Conservation (phyloP, 2,888 invertebrate species). For the Synanthedon formicaeformis region DNA sequence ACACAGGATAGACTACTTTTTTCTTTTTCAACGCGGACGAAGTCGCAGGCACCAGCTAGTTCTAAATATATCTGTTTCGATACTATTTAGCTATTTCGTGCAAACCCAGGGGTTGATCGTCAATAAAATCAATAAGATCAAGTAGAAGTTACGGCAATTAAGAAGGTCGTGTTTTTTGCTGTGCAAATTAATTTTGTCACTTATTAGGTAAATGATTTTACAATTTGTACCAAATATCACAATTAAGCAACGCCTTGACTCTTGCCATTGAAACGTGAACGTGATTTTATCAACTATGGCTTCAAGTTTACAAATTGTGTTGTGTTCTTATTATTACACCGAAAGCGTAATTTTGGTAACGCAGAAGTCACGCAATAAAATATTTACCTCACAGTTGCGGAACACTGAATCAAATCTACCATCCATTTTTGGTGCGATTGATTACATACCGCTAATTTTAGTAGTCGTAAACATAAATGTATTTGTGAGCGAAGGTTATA, state of each 20-base stretch:
- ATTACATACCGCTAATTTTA: background rate
- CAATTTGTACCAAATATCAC: no score
- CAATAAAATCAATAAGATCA: no score
- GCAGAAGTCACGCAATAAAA: background rate
- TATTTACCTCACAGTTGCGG: background rate
- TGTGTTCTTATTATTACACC: background rate
- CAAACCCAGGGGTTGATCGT: no score
- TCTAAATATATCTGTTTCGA: no score
- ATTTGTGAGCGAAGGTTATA: background rate
- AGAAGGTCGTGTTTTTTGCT: no score
- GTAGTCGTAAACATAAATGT: background rate
- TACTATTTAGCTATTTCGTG: no score
- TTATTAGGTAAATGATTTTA: no score
- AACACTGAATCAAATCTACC: background rate
- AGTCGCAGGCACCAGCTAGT: no score
- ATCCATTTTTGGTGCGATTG: background rate
- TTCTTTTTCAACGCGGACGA: no score
- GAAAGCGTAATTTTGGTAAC: background rate
- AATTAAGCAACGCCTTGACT: background rate
- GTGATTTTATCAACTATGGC: background rate
- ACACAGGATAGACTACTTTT: no score
- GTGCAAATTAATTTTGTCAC: no score
- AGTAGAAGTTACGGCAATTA: no score
- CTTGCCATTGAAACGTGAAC: background rate
- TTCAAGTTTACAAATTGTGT: conserved; percentile 3